Conservation (phyloP, 2,797 vertebrate genomes). For the Eospalax fontanierii region DNA sequence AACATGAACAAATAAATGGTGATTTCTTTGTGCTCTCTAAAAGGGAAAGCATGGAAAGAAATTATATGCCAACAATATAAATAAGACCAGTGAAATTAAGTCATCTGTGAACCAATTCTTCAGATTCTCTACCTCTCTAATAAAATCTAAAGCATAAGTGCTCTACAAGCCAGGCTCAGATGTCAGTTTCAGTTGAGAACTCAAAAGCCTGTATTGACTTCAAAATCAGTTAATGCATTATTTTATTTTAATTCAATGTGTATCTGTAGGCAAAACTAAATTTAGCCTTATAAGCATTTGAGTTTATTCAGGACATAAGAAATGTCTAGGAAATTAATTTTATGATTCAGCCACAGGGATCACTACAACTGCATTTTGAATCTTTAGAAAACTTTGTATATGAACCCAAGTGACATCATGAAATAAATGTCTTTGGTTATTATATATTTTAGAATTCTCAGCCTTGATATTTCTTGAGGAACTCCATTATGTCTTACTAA, state of each 20-base stretch:
- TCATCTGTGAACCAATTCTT: background rate
- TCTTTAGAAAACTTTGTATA: background rate
- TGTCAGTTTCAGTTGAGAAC: background rate
- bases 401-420: background rate
- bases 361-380: slow-evolving; percentile 18
- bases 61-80: background rate
- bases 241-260: slow-evolving; percentile 23
- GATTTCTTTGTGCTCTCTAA: background rate
- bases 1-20: background rate
- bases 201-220: background rate
- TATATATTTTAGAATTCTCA: background rate
- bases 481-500: slow-evolving; percentile 28
- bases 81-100: background rate
- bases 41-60: background rate
- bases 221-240: background rate
- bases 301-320: slow-evolving; percentile 38
- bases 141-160: background rate
- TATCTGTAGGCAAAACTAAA: background rate
- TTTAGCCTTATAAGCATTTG: background rate
- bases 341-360: background rate
- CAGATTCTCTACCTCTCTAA: background rate
- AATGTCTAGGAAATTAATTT: slow-evolving; percentile 21
- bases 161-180: background rate
- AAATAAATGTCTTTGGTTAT: background rate
- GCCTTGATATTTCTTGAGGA: background rate